A percentile compares a stretch with the other conserved stretches of the same genome.
These are phyloP conservation scores for Tetragonula clypearis DNA, from an alignment of 1,140 invertebrate genomes.

Conservation along the genomic window DNA sequence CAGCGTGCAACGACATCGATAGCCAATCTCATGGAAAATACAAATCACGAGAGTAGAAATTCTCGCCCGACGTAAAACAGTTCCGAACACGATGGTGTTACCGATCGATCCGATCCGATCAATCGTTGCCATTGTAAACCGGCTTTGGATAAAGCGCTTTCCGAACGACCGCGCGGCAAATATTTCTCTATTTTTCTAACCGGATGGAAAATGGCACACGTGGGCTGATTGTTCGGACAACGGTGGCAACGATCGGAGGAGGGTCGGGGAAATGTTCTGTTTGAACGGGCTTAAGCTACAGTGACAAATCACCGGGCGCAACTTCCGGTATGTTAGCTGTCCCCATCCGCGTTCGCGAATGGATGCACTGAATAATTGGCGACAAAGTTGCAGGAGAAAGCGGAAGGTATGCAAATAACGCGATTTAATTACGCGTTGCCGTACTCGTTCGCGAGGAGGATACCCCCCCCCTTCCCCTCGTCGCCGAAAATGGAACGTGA, in stretches of 20 bases:
- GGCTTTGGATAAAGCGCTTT: neutral
- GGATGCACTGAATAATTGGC: conserved; percentile 42
- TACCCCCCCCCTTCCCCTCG: too few species aligned
- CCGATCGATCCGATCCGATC: neutral
- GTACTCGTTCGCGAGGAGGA: too few species aligned
- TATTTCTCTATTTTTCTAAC: neutral
- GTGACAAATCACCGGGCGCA: conserved; percentile 13
- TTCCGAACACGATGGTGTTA: neutral
- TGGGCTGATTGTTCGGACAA: neutral
- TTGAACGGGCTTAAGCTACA: neutral
- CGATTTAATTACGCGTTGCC: conserved; percentile 44
- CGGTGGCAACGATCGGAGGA: neutral
- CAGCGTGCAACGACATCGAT: neutral
- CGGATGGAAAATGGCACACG: neutral
- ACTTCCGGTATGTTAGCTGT: conserved; percentile 4
- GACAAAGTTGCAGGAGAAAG: conserved; percentile 32
- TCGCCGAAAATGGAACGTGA: conserved; percentile 17
- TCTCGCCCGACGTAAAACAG: neutral
- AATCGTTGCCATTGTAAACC: neutral
- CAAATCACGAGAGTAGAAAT: too few species aligned
- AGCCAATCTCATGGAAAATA: neutral
- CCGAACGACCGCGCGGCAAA: neutral
- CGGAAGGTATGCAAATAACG: conserved; percentile 50
- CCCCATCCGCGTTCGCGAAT: conserved; percentile 15
- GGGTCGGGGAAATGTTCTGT: neutral